A percentile compares a stretch with the other conserved stretches of the same genome.
Evolutionary conservation across 92 coral and sea anemone genomes (phyloP).

Genomic region (Zoanthus gigantus): DNA sequence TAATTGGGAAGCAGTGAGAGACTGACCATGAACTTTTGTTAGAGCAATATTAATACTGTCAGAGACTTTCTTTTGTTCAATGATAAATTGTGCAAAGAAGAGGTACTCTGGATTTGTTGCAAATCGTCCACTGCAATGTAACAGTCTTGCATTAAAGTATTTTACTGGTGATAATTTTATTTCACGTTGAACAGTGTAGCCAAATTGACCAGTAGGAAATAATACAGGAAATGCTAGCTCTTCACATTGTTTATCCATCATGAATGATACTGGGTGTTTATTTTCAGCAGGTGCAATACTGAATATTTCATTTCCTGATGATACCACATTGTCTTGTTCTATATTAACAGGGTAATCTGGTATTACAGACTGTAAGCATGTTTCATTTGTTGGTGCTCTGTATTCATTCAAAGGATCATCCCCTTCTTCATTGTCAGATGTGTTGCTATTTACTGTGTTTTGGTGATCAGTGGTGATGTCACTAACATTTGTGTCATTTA

Average conservation of each 20-base stretch:
- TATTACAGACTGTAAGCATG: constrained; percentile 6
- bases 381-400: constrained; percentile 12
- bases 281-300: constrained; percentile 26
- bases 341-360: constrained; percentile 9
- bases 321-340: not conserved
- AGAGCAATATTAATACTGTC: not conserved
- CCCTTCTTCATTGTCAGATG: constrained; percentile 21
- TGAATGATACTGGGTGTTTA: constrained; percentile 3
- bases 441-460: not conserved
- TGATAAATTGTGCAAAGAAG: not conserved
- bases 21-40: not conserved
- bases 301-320: constrained; percentile 9
- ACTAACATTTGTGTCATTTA: constrained; percentile 32
- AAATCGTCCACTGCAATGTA: not conserved
- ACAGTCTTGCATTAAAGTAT: not conserved
- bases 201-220: not conserved
- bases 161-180: not conserved
- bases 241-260: not conserved
- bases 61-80: not conserved
- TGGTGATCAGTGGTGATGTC: not conserved
- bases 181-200: not conserved
- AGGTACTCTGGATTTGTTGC: constrained; percentile 5
- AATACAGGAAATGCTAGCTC: constrained; percentile 1
- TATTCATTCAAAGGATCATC: constrained; percentile 15
- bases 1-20: not conserved